Evolutionary conservation across 2,113 vertebrate species (phyloP).

Genomic region (Propithecus coquereli): DNA sequence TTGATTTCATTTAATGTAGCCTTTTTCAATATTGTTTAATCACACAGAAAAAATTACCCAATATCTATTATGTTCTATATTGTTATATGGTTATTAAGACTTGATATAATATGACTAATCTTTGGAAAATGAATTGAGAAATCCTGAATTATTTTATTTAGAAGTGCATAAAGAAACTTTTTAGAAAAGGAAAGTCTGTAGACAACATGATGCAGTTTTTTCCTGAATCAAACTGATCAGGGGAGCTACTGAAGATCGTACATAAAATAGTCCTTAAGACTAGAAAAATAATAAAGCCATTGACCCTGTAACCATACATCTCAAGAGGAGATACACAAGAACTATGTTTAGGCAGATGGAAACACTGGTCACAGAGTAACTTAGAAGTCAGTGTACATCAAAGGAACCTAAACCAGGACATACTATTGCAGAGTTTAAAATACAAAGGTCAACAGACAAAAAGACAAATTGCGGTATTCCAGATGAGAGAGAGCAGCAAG

Average conservation of each 20-base stretch:
- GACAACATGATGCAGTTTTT: neutral
- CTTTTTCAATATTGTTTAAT: neutral
- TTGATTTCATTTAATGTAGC: neutral
- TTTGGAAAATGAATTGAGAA: neutral
- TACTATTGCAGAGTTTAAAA: slow-evolving; percentile 7
- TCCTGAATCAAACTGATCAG: neutral
- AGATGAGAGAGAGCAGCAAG: neutral
- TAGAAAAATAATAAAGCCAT: neutral
- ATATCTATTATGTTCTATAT: neutral
- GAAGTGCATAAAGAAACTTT: neutral
- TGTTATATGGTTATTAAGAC: neutral
- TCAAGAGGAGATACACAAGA: neutral
- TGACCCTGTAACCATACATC: neutral
- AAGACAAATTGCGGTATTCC: slow-evolving; percentile 14
- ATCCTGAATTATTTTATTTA: neutral
- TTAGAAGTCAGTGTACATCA: neutral
- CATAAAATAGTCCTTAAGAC: neutral
- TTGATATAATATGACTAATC: neutral
- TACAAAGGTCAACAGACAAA: slow-evolving; percentile 27
- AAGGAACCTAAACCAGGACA: neutral
- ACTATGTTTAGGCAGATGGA: neutral
- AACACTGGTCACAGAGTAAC: neutral
- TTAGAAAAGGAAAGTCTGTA: neutral
- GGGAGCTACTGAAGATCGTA: neutral
- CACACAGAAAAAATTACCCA: neutral